Evolutionary conservation across 2,113 vertebrate genomes (phyloP), one percentile per base, ranked within the genome.

Genomic region (Zeus faber): DNA sequence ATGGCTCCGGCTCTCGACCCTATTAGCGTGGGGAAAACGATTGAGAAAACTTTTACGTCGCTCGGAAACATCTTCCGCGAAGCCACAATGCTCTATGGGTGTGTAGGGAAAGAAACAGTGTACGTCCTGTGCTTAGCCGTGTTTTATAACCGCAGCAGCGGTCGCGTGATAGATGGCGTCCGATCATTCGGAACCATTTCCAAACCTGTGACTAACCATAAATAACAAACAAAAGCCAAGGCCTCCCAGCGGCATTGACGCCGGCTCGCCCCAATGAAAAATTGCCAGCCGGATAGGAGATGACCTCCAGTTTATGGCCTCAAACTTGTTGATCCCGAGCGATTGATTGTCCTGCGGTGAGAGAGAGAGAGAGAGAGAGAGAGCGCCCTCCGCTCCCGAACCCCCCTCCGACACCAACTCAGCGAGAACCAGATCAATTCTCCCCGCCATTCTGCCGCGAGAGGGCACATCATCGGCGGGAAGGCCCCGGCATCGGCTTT

Each of bases 161-260:
- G n/a, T n/a, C n/a, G 21, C 46, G 57, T 86, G 77, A 86, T 78
- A 82, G 61, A 86, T 74, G 45, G 74, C 62, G 50, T 67, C 62
- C 8, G 67, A 88, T 89, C 82, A 81, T 87, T 76, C 81, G 59
- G 64, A 73, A 59, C 74, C 80, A 72, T 80, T 85, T 77, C 76
- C 72, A 71, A 81, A 83, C 61, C 76, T 84, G 83, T 83, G 85
- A 87, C 70, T 83, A 86, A 81, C 80, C 76, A 75, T 88, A 87
- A 89, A 89, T 89, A 89, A 89, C 81, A 87, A 87, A 88, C 85
- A 84, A 84, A 84, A 82, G 64, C 80, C 88, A 89, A 89, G 88
- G 88, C 76, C 86, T 83, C 57, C 60, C 55, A 55, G 50, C 43
- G 46, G 64, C 72, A 59, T 78, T 81, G 81, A 70, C 62, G 47